Evolutionary conservation across 2,113 vertebrate genomes (phyloP).

Genomic region (Sterna hirundo): DNA sequence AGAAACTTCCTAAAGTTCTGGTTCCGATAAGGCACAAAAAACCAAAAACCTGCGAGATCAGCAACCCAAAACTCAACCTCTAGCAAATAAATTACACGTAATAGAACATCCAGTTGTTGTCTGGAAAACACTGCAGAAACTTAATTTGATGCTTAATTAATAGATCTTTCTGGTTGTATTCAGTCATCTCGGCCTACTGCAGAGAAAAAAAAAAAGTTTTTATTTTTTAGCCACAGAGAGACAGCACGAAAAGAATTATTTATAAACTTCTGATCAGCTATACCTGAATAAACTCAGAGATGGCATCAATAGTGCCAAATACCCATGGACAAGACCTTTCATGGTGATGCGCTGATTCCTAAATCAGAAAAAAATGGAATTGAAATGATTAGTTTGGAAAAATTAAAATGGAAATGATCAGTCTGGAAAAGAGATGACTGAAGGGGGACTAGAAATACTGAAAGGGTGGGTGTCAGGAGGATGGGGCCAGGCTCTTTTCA

Average conservation of each 20-base stretch:
- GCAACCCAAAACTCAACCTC: background rate
- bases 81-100: background rate
- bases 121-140: background rate
- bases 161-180: background rate
- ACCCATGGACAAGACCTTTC: background rate
- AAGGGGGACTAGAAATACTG: too few relatives aligned
- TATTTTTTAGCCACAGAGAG: background rate
- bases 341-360: background rate
- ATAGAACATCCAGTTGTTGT: background rate
- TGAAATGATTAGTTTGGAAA: background rate
- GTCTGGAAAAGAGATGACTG: too few relatives aligned
- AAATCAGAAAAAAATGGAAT: background rate
- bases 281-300: background rate
- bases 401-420: background rate
- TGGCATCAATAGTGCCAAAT: background rate
- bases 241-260: background rate
- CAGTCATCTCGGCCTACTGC: background rate
- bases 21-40: background rate
- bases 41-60: background rate
- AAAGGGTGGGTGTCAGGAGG: too few relatives aligned
- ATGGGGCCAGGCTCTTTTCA: too few relatives aligned
- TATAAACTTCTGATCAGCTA: background rate
- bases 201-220: background rate
- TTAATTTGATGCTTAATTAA: slow-evolving; percentile 2
- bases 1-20: background rate